Evolutionary conservation across 1,140 invertebrate genomes (phyloP).

Genomic region (Brachionus rotundiformis): DNA sequence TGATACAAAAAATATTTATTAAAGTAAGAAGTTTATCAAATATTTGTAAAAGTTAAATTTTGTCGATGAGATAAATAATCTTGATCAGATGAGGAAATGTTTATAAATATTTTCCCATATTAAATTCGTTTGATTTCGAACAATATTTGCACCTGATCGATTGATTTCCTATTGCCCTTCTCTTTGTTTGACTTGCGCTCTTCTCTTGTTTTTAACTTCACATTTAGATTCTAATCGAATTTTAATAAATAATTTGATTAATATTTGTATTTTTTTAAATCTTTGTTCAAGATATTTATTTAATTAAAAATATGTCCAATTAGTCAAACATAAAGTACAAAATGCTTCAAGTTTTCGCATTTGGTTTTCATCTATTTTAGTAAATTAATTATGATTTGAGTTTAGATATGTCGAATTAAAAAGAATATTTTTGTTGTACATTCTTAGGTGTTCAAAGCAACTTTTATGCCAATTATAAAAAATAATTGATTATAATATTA

Average conservation of each 20-base stretch:
- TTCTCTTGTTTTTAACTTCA: conserved; percentile 7
- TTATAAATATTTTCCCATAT: conserved; percentile 46
- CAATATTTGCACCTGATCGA: conserved; percentile 42
- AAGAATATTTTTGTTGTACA: too few species aligned
- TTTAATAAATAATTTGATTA: conserved; percentile 42
- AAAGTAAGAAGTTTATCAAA: conserved; percentile 29
- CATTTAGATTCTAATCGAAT: conserved; percentile 42
- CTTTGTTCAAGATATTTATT: conserved; percentile 11
- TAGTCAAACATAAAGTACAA: not conserved
- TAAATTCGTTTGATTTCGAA: conserved; percentile 1
- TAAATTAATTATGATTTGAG: not conserved
- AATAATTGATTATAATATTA: too few species aligned
- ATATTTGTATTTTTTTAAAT: conserved; percentile 34
- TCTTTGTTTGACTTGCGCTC: conserved; percentile 16
- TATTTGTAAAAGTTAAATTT: conserved; percentile 29
- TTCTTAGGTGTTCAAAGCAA: too few species aligned
- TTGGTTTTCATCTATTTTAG: not conserved
- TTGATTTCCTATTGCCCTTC: conserved; percentile 19
- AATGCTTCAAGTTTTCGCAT: not conserved
- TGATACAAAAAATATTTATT: not conserved
- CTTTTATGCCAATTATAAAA: too few species aligned
- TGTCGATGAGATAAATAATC: conserved; percentile 19
- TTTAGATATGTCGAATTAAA: too few species aligned
- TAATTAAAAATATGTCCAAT: conserved; percentile 1
- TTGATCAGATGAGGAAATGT: conserved; percentile 30